phyloP scores from a whole-genome alignment of 2,888 invertebrate species.

The Hipparchia sbordonii region DNA sequence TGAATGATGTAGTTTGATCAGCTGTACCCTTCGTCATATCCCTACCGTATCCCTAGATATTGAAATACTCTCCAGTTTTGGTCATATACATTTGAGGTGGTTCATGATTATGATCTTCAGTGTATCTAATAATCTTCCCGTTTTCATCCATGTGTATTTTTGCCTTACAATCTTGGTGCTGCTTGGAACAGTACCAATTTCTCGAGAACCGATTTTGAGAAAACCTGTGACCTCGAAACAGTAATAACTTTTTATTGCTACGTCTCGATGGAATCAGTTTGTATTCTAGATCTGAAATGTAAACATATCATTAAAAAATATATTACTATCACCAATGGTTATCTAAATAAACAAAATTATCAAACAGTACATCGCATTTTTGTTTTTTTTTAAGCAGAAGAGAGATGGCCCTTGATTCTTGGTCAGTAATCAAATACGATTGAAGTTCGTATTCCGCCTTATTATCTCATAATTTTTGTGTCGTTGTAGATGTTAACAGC shows the following conservation, averaged over 20 bases:
- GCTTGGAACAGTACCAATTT: conserved; percentile 16
- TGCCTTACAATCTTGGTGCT: neutral
- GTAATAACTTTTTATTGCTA: conserved; percentile 5
- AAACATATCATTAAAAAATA: neutral
- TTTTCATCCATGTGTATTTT: conserved; percentile 1
- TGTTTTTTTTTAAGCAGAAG: too few relatives aligned
- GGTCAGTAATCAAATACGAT: too few relatives aligned
- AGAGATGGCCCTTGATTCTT: too few relatives aligned
- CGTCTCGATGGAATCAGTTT: conserved; percentile 2
- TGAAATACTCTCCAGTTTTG: neutral
- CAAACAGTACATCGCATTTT: neutral
- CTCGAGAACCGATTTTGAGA: neutral
- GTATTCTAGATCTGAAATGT: conserved; percentile 5
- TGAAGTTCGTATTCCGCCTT: too few relatives aligned
- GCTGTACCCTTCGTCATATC: too few relatives aligned
- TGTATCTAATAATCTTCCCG: neutral
- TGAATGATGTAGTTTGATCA: too few relatives aligned
- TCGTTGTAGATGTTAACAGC: too few relatives aligned
- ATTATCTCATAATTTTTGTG: too few relatives aligned
- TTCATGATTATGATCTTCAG: neutral
- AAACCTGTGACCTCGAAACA: conserved; percentile 9
- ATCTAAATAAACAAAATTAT: neutral
- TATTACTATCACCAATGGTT: neutral
- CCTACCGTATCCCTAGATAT: neutral
- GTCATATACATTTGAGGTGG: neutral